These are phyloP conservation scores for Drosophila paulistorum DNA, from an alignment of 1,140 invertebrate genomes.

Conservation along the genomic window DNA sequence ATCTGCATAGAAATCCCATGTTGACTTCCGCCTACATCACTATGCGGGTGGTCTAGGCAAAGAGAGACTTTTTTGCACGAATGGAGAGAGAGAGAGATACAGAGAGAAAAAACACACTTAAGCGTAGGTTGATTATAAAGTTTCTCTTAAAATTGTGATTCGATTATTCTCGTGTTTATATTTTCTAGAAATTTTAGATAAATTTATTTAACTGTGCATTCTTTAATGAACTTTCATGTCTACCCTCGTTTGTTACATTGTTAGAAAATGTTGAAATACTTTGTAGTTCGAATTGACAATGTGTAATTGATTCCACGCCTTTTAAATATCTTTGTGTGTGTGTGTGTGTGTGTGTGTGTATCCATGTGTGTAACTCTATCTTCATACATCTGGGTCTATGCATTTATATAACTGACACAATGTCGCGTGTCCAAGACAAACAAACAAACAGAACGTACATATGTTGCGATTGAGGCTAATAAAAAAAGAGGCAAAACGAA, in stretches of 20 bases:
- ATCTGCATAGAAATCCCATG: neutral
- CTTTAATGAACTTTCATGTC: neutral
- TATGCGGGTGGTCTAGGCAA: slow-evolving; percentile 1
- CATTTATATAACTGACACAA: slow-evolving; percentile 34
- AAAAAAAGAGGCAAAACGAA: slow-evolving; percentile 35
- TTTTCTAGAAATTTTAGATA: too few relatives aligned
- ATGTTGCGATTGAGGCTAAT: slow-evolving; percentile 50
- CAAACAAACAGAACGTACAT: slow-evolving; percentile 36
- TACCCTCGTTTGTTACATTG: neutral
- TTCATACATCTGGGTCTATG: slow-evolving; percentile 10
- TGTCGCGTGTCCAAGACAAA: slow-evolving; percentile 63
- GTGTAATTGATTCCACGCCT: slow-evolving; percentile 41
- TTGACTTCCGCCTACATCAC: slow-evolving; percentile 6
- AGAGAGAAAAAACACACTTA: neutral
- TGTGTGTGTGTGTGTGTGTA: slow-evolving; percentile 10
- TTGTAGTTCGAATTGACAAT: neutral
- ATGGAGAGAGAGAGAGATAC: neutral
- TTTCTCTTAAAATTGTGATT: neutral
- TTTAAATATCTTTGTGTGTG: neutral
- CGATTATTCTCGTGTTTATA: too few relatives aligned
- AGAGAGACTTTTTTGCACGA: neutral
- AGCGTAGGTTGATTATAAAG: neutral
- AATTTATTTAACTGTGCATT: neutral
- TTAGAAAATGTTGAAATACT: slow-evolving; percentile 34
- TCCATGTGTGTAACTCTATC: neutral